phyloP scores from a whole-genome alignment of 2,888 invertebrate species.

The Malthinus flaveolus region DNA sequence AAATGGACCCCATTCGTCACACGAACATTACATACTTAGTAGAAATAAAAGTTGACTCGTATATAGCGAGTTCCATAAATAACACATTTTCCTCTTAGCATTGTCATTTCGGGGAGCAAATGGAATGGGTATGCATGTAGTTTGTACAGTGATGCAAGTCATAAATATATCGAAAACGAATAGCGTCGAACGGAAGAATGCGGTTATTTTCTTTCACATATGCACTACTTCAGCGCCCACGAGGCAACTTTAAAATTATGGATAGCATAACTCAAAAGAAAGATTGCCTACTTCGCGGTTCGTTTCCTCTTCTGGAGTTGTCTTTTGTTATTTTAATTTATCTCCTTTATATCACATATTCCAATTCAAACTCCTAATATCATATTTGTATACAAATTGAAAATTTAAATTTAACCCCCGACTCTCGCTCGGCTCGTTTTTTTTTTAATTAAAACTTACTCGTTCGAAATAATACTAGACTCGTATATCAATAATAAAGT shows the following conservation, averaged over 20 bases:
- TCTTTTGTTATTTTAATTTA: slow-evolving; percentile 42
- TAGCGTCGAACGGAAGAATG: slow-evolving; percentile 43
- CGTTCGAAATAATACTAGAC: background rate
- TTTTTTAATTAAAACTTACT: background rate
- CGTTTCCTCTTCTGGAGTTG: slow-evolving; percentile 41
- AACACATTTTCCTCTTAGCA: slow-evolving; percentile 42
- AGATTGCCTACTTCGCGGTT: slow-evolving; percentile 48
- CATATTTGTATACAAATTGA: slow-evolving; percentile 20
- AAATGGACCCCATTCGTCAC: slow-evolving; percentile 31
- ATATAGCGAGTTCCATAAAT: slow-evolving; percentile 43
- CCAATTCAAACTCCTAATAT: slow-evolving; percentile 15
- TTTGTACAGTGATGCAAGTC: slow-evolving; percentile 40
- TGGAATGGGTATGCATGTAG: slow-evolving; percentile 41
- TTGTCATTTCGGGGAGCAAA: slow-evolving; percentile 41
- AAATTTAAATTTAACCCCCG: background rate
- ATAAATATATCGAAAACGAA: slow-evolving; percentile 46
- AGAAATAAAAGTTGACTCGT: slow-evolving; percentile 44
- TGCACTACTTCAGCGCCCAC: slow-evolving; percentile 34
- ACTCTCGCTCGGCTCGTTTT: background rate
- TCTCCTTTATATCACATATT: slow-evolving; percentile 29
- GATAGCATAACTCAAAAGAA: slow-evolving; percentile 39
- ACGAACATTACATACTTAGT: slow-evolving; percentile 38
- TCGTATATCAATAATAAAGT: slow-evolving; percentile 3
- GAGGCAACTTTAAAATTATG: slow-evolving; percentile 38
- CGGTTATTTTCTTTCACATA: slow-evolving; percentile 45